Evolutionary conservation across 1,140 invertebrate species (phyloP).

Genomic region (Heliconius nattereri): DNA sequence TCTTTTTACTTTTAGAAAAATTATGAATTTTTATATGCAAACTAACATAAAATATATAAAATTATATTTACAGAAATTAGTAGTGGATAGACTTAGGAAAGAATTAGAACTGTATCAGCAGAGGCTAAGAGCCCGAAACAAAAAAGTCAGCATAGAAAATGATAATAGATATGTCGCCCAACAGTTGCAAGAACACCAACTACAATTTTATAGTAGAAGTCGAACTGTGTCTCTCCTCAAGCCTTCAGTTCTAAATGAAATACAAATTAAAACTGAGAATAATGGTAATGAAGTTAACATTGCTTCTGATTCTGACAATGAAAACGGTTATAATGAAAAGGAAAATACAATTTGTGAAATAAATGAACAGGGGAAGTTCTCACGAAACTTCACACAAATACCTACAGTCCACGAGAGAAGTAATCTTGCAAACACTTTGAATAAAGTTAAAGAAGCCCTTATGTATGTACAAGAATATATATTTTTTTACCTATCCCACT

Average conservation of each 20-base stretch:
- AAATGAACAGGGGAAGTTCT: slow-evolving; percentile 62
- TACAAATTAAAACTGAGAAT: slow-evolving; percentile 74
- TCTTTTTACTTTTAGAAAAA: too few species aligned
- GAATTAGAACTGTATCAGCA: slow-evolving; percentile 77
- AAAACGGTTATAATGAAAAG: slow-evolving; percentile 64
- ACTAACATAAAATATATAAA: not conserved
- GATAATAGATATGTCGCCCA: slow-evolving; percentile 77
- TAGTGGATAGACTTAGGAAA: slow-evolving; percentile 72
- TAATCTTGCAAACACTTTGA: slow-evolving; percentile 76
- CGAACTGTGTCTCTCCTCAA: slow-evolving; percentile 73
- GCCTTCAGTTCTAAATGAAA: slow-evolving; percentile 77
- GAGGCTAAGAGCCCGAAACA: slow-evolving; percentile 71
- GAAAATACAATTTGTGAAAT: slow-evolving; percentile 65
- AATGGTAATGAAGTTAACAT: slow-evolving; percentile 56
- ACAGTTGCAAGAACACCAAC: slow-evolving; percentile 75
- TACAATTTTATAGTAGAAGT: slow-evolving; percentile 67
- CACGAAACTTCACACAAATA: slow-evolving; percentile 56
- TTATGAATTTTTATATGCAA: not conserved
- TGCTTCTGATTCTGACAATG: slow-evolving; percentile 69
- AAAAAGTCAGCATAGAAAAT: slow-evolving; percentile 72
- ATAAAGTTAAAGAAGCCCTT: slow-evolving; percentile 75
- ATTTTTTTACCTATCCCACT: too few species aligned
- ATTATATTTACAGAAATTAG: slow-evolving; percentile 69
- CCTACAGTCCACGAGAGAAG: slow-evolving; percentile 65
- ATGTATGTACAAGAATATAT: slow-evolving; percentile 60